A percentile compares a stretch with the other conserved stretches of the same genome.
Evolutionary conservation across 2,797 vertebrate genomes (phyloP).

Genomic region (Coendou prehensilis): DNA sequence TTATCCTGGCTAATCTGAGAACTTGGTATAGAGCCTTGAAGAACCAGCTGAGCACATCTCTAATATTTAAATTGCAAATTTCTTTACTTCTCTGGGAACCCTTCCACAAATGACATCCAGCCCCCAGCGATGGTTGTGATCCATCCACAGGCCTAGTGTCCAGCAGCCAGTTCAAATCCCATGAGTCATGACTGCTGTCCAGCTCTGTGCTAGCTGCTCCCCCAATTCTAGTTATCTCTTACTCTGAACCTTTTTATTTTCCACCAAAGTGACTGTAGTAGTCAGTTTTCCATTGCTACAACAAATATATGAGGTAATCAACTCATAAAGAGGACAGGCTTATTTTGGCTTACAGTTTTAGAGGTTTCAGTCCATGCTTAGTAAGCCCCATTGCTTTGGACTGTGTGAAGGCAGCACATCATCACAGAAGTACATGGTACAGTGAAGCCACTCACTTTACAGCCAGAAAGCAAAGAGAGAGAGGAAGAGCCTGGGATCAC

Average conservation of each 20-base stretch:
- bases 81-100: neutral
- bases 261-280: neutral
- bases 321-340: neutral
- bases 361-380: neutral
- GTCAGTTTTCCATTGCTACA: neutral
- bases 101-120: rapidly evolving
- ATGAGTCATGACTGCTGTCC: neutral
- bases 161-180: neutral
- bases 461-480: neutral
- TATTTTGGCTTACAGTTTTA: neutral
- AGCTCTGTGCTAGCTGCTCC: neutral
- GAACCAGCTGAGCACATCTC: neutral
- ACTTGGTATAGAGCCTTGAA: neutral
- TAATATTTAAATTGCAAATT: neutral
- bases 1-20: neutral
- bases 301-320: neutral
- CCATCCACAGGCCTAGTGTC: neutral
- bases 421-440: too few relatives aligned
- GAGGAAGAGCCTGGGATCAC: neutral
- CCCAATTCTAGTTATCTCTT: neutral
- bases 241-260: neutral
- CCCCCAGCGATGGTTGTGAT: neutral
- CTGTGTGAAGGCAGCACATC: neutral
- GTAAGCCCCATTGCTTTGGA: neutral
- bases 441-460: neutral